These are phyloP conservation scores for Nerophis ophidion DNA, from an alignment of 2,113 vertebrate species.

Conservation along the genomic window DNA sequence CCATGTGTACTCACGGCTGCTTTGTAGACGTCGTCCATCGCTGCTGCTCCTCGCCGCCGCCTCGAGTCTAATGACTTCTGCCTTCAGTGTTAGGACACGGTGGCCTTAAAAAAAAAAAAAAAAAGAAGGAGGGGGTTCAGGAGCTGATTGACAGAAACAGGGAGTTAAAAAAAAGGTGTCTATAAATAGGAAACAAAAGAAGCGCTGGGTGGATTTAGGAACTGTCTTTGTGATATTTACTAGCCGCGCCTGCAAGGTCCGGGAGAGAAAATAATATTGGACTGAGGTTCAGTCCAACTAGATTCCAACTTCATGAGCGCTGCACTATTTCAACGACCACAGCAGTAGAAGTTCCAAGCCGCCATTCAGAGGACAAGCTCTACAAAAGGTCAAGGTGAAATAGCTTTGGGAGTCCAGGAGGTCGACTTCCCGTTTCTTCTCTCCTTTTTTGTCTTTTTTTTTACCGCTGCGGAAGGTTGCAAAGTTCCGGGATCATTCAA, in stretches of 20 bases:
- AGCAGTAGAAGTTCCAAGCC: neutral
- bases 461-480: too few species aligned
- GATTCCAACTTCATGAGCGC: slow-evolving; percentile 3
- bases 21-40: slow-evolving; percentile 79
- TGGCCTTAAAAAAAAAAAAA: slow-evolving; percentile 58
- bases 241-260: neutral
- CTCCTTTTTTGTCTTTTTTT: too few species aligned
- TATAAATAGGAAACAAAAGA: slow-evolving; percentile 59
- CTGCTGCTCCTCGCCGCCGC: slow-evolving; percentile 37
- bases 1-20: slow-evolving; percentile 71
- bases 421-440: too few species aligned
- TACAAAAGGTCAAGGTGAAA: neutral
- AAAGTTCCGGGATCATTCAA: too few species aligned
- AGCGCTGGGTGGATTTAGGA: slow-evolving; percentile 11
- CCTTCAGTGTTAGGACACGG: slow-evolving; percentile 51
- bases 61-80: slow-evolving; percentile 39
- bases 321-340: neutral
- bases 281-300: neutral
- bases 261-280: neutral
- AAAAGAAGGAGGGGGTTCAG: slow-evolving; percentile 44
- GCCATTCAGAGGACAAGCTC: neutral
- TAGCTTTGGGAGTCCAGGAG: too few species aligned
- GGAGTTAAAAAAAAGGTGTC: slow-evolving; percentile 24
- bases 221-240: neutral
- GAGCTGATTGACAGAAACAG: slow-evolving; percentile 29